Base-by-base conservation (phyloP, 2,113 vertebrate genomes). In the Alligator mississippiensis region DNA sequence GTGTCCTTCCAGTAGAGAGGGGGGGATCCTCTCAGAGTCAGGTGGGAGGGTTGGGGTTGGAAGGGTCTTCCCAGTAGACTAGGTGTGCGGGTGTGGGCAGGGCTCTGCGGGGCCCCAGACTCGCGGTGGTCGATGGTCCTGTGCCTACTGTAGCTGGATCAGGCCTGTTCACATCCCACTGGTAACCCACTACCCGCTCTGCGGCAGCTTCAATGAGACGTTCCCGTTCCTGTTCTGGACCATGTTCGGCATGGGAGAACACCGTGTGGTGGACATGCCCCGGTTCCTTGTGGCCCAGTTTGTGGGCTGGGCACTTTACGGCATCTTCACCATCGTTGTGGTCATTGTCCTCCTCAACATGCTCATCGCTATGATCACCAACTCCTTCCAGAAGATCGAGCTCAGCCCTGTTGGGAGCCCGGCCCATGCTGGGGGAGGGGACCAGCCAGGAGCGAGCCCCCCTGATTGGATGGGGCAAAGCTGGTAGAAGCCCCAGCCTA, bases 311-410 rank as follows among this genome's bases (percentile, higher is more conserved):
- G 95, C 98, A 60, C 97, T 99, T 15, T 99, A 99, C 2, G 98
- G 99, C 18, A 97, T 99, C 96, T 99, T 98, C 93, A 99, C 98
- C 55, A 98, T 99, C 0, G 81, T 99, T 90, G 99, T 99, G 57
- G 99, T 99, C 93, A 99, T 99, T 12, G 98, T 99, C 19, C 97
- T 99, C 21, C 98, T 99, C 88, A 99, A 99, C 97, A 99, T 99
- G 98, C 98, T 99, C 5, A 98, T 99, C 27, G 99, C 99, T 89
- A 99, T 99, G 99, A 99, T 99, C 97, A 99, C 98, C 90, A 99
- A 98, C 97, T 99, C 99, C 92, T 99, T 99, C 94, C 99, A 99
- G 98, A 99, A 99, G 95, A 99, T 99, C 7, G 99, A 99, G 98
- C 98, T 98, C 54, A 25, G 87, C 76, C 34, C 34, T 1, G 30